These are phyloP conservation scores for Harpagifer antarcticus DNA, from an alignment of 2,797 vertebrate genomes.

Conservation along the genomic window DNA sequence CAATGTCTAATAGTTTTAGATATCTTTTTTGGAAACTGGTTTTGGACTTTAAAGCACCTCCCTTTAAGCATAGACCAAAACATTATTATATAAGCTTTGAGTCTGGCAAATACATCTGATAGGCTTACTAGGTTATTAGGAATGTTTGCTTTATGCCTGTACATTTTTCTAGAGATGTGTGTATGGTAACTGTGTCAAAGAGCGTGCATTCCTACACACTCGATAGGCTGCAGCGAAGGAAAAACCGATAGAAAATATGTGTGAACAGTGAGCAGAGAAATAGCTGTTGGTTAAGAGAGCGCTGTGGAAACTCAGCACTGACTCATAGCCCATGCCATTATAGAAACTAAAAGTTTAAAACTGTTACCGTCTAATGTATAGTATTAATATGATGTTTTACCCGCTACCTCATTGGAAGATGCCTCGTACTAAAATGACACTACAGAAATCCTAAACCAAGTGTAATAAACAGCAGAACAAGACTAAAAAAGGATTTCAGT, in stretches of 20 bases:
- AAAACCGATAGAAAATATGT: conserved; percentile 11
- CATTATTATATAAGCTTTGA: conserved; percentile 20
- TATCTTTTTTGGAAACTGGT: conserved; percentile 11
- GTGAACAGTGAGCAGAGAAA: conserved; percentile 12
- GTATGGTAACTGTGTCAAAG: conserved; percentile 16
- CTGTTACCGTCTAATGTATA: too few relatives aligned
- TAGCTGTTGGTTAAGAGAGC: background rate
- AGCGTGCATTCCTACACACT: conserved; percentile 46
- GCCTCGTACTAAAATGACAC: background rate
- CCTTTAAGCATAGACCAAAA: conserved; percentile 17
- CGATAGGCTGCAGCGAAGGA: background rate
- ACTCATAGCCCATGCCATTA: background rate
- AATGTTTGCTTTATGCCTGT: conserved; percentile 3
- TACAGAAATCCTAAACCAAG: background rate
- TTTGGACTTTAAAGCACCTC: conserved; percentile 14
- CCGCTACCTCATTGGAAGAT: conserved; percentile 22
- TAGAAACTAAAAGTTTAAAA: background rate
- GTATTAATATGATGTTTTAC: conserved; percentile 10
- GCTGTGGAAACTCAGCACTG: conserved; percentile 12
- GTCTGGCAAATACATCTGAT: conserved; percentile 8
- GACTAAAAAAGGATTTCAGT: conserved; percentile 1
- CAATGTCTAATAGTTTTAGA: background rate
- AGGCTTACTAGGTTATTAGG: background rate
- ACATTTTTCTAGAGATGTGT: conserved; percentile 5
- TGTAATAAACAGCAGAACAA: conserved; percentile 10